Conservation (phyloP, 2,113 vertebrate genomes). For the Todiramphus saurophagus region DNA sequence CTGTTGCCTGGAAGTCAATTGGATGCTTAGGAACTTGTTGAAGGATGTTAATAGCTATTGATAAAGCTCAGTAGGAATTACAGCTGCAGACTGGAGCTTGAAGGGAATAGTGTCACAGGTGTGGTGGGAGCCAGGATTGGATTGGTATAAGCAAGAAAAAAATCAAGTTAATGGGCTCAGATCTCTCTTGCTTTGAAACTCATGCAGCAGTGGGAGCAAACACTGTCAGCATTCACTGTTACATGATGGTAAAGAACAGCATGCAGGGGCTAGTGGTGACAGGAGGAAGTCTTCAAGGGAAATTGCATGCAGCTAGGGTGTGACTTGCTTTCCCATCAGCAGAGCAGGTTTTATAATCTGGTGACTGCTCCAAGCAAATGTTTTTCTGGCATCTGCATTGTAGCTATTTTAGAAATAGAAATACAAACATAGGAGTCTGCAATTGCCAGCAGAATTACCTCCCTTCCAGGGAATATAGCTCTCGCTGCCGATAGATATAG, state of each 20-base stretch:
- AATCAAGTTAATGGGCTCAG: background rate
- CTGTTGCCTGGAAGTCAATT: background rate
- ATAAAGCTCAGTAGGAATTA: background rate
- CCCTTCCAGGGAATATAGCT: background rate
- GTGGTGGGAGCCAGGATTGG: background rate
- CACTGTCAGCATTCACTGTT: rapidly evolving
- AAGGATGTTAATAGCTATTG: background rate
- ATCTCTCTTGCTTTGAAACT: background rate
- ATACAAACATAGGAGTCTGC: background rate
- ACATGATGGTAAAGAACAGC: background rate
- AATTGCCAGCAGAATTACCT: conserved; percentile 11
- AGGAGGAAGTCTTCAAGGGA: background rate
- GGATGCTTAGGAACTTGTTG: background rate
- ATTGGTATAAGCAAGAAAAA: background rate
- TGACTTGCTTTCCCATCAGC: background rate
- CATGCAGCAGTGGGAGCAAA: background rate
- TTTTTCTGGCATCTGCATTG: background rate
- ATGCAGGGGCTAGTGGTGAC: background rate
- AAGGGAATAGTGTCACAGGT: background rate
- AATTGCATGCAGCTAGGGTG: background rate
- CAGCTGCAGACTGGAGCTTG: background rate
- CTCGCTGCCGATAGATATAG: background rate
- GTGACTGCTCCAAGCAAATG: background rate
- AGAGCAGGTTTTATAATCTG: background rate
- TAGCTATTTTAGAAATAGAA: background rate